Evolutionary conservation across 2,888 invertebrate genomes (phyloP), one percentile per base, ranked within the genome.

Genomic region (Azorinus chamasolen): DNA sequence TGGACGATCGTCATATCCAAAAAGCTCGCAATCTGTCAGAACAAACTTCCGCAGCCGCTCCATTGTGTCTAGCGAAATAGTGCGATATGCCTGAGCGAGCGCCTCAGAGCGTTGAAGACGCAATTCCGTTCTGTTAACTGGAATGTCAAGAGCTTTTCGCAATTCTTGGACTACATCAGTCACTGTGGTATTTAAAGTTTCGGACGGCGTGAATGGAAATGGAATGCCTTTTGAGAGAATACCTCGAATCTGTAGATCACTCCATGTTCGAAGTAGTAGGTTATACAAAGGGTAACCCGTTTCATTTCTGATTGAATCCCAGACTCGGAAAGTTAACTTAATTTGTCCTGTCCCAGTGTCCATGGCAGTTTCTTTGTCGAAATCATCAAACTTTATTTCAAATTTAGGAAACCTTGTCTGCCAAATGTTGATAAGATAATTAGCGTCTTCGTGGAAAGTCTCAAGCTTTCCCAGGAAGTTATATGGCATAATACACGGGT

Each of bases 181-280:
- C 20, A 48, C 6, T 6, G 79, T 79, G 8, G 85, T 27, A 12
- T 20, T 59, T 6, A 57, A 50, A 0, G 64, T 54, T 5, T 80
- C 64, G 8, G 61, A 48, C 10, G 65, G 50, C 20, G 61, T 69
- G 50, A 80, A 80, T 10, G 87, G 87, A n/a, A 86, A 68, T 0
- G 58, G 25, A 0, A 76, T 58, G 41, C 79, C 32, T 51, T 83
- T 85, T 5, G 83, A 78, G 1, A 89, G 27, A 25, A 85, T 62
- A 8, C 89, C 89, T 43, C 86, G 61, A 4, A 87, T 84, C 62
- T 89, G 88, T 32, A 88, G 55, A 50, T 83, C 81, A 27, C 75
- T 72, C 89, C 89, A 89, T 0, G 80, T 70, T 24, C 86, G 41
- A 6, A 75, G 24, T n/a, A 81, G 53, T 0, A 83, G 74, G 14